phyloP scores from a whole-genome alignment of 2,888 invertebrate genomes.

The Cynaeus angustus region DNA sequence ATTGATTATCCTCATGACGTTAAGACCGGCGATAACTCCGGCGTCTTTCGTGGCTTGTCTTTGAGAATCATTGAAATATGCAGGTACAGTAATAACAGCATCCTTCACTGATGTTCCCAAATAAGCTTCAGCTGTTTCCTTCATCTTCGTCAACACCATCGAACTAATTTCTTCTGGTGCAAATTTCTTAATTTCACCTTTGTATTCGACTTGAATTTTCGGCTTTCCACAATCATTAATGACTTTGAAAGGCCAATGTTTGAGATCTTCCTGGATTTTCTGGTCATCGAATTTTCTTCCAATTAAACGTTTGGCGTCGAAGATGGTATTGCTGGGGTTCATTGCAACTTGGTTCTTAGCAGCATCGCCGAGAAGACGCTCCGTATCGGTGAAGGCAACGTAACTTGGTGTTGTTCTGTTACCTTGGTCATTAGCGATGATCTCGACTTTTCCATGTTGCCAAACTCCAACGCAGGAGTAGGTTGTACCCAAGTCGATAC shows the following conservation, averaged over 20 bases:
- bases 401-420: conserved; percentile 89
- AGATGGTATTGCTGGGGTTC: conserved; percentile 83
- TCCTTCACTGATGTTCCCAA: conserved; percentile 78
- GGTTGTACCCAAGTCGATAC: conserved; percentile 90
- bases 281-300: conserved; percentile 85
- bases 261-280: conserved; percentile 85
- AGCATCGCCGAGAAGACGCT: conserved; percentile 81
- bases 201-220: conserved; percentile 80
- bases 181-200: conserved; percentile 78
- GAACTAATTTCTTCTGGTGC: conserved; percentile 83
- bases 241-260: conserved; percentile 89
- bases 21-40: conserved; percentile 79
- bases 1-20: conserved; percentile 79
- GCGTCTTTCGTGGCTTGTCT: conserved; percentile 78
- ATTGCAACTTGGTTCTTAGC: conserved; percentile 83
- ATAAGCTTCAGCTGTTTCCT: conserved; percentile 62
- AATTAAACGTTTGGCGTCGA: conserved; percentile 84
- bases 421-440: conserved; percentile 82
- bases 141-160: conserved; percentile 75
- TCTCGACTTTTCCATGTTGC: conserved; percentile 85
- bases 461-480: conserved; percentile 92
- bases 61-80: conserved; percentile 69
- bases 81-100: conserved; percentile 62
- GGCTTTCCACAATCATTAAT: conserved; percentile 79
- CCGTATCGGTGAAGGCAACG: conserved; percentile 82